Evolutionary conservation across 1,140 invertebrate species (phyloP).

Genomic region (Tribolium castaneum): DNA sequence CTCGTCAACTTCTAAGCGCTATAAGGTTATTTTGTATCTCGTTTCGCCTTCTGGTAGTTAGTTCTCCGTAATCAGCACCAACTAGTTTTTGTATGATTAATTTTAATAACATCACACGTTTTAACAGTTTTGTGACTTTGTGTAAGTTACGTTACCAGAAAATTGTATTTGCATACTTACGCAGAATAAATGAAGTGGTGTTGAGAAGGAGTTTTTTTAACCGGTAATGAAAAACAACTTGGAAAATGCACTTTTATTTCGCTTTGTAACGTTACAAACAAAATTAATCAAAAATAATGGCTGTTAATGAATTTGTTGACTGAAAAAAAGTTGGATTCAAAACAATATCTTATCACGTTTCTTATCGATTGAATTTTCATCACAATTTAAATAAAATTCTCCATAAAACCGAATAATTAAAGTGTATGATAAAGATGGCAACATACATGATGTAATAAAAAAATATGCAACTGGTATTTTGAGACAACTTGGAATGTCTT

Average conservation of each 20-base stretch:
- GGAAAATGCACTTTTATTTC: constrained; percentile 19
- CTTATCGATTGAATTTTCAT: not conserved
- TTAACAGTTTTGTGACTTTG: not conserved
- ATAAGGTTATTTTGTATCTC: too few relatives aligned
- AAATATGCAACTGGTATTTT: not conserved
- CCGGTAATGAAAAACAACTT: not conserved
- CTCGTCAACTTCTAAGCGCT: too few relatives aligned
- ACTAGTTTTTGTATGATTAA: not conserved
- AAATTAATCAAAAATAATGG: not conserved
- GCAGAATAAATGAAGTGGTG: constrained; percentile 10
- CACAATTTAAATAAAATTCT: not conserved
- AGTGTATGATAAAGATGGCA: not conserved
- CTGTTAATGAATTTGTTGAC: not conserved
- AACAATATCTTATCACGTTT: not conserved
- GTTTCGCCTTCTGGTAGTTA: too few relatives aligned
- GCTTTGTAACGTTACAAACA: constrained; percentile 3
- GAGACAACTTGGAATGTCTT: not conserved
- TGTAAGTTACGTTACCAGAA: constrained; percentile 20
- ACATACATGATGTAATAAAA: not conserved
- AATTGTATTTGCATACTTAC: not conserved
- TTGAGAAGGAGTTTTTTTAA: not conserved
- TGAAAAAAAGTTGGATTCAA: constrained; percentile 4
- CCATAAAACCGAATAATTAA: not conserved
- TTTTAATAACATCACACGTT: not conserved
- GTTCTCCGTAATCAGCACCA: not conserved